Evolutionary conservation across 2,888 invertebrate species (phyloP).

Genomic region (Ceraclea dissimilis): DNA sequence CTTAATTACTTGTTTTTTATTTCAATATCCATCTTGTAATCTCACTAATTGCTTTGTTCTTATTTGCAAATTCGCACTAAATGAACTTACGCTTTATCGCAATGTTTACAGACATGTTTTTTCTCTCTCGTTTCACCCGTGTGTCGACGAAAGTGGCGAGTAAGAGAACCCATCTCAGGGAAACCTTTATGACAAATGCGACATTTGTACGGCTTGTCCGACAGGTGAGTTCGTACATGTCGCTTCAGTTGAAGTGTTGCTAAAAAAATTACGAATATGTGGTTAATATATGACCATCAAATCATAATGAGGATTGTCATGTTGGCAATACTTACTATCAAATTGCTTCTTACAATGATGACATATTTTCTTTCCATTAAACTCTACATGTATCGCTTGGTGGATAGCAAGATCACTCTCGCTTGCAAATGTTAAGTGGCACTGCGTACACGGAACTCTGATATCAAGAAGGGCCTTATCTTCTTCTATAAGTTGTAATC

Average conservation of each 20-base stretch:
- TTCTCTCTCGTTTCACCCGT: conserved; percentile 44
- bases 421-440: conserved; percentile 41
- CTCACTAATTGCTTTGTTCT: too few species aligned
- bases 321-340: conserved; percentile 35
- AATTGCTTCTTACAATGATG: conserved; percentile 45
- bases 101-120: conserved; percentile 41
- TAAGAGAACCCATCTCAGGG: conserved; percentile 46
- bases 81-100: conserved; percentile 41
- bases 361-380: conserved; percentile 37
- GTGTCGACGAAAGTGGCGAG: conserved; percentile 46
- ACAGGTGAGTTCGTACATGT: conserved; percentile 48
- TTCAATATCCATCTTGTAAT: too few species aligned
- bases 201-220: conserved; percentile 44
- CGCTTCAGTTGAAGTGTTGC: conserved; percentile 38
- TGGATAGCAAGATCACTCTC: conserved; percentile 46
- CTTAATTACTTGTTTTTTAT: too few species aligned
- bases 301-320: neutral
- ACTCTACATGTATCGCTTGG: conserved; percentile 36
- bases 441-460: conserved; percentile 36
- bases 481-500: neutral
- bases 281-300: too few species aligned
- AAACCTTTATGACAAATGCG: conserved; percentile 45
- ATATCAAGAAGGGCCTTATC: conserved; percentile 14
- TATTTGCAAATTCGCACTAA: too few species aligned
- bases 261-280: too few species aligned